A percentile compares a stretch with the other conserved stretches of the same genome.
phyloP scores from a whole-genome alignment of 2,797 vertebrate genomes.

The Myripristis jacobus region DNA sequence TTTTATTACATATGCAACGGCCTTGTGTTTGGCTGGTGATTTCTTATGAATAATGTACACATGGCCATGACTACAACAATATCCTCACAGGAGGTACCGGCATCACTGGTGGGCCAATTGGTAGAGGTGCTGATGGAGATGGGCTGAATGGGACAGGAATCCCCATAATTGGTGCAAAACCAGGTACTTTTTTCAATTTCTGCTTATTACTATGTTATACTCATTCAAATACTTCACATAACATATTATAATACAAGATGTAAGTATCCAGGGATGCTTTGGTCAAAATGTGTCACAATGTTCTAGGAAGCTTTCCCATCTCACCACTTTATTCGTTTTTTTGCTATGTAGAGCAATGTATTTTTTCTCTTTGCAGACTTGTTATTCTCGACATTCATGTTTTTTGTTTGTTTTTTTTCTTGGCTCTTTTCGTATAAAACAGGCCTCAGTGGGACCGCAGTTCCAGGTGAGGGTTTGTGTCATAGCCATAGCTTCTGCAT shows the following conservation, averaged over 20 bases:
- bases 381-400: too few species aligned
- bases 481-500: background rate
- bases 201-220: background rate
- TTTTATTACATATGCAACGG: background rate
- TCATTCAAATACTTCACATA: background rate
- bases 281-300: background rate
- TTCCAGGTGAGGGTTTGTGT: constrained; percentile 68
- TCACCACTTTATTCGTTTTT: too few species aligned
- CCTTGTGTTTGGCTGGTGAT: background rate
- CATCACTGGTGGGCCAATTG: constrained; percentile 67
- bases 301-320: background rate
- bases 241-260: background rate
- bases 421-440: constrained; percentile 31
- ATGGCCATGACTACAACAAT: background rate
- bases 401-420: background rate
- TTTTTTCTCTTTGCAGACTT: too few species aligned
- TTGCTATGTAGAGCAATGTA: too few species aligned
- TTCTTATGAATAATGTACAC: background rate
- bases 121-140: constrained; percentile 60
- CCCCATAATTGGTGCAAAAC: constrained; percentile 77
- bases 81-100: constrained; percentile 64
- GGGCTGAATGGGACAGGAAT: constrained; percentile 79
- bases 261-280: too few species aligned
- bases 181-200: constrained; percentile 69
- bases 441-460: constrained; percentile 66